Evolutionary conservation across 1,140 invertebrate species (phyloP).

Genomic region (Globodera ellingtonae): DNA sequence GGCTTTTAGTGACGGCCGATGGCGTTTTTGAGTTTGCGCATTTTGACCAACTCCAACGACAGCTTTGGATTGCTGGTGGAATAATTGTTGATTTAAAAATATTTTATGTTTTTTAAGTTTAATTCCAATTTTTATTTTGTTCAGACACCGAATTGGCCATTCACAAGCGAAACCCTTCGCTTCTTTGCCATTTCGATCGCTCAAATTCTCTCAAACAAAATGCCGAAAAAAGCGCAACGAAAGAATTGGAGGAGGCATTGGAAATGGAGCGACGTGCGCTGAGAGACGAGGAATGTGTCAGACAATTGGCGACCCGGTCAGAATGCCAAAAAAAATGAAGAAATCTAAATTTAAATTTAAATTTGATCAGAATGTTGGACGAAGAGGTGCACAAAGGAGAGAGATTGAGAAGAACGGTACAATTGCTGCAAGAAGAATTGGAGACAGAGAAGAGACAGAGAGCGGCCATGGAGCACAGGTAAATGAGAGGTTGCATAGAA

Average conservation of each 20-base stretch:
- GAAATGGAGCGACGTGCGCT: not conserved
- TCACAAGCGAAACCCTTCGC: not conserved
- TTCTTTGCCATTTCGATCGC: not conserved
- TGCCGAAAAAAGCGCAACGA: not conserved
- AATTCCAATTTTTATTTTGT: not conserved
- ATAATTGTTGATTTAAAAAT: not conserved
- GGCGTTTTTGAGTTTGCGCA: not conserved
- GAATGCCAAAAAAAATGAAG: not conserved
- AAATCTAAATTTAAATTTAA: not conserved
- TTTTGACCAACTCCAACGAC: conserved; percentile 14
- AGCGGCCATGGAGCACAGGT: not conserved
- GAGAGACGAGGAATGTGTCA: not conserved
- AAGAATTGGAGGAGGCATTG: not conserved
- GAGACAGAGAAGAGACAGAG: conserved; percentile 5
- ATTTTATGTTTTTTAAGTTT: too few relatives aligned
- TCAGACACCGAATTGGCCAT: conserved; percentile 14
- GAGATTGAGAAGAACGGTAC: not conserved
- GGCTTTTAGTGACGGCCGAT: not conserved
- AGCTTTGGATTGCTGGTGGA: conserved; percentile 6
- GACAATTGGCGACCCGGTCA: not conserved
- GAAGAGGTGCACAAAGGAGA: not conserved
- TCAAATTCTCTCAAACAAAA: not conserved
- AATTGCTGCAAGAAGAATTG: not conserved
- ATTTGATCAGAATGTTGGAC: not conserved
- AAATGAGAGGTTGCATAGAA: not conserved